Base-by-base conservation (phyloP, 2,797 vertebrate species). In the Aotus griseimembra region DNA sequence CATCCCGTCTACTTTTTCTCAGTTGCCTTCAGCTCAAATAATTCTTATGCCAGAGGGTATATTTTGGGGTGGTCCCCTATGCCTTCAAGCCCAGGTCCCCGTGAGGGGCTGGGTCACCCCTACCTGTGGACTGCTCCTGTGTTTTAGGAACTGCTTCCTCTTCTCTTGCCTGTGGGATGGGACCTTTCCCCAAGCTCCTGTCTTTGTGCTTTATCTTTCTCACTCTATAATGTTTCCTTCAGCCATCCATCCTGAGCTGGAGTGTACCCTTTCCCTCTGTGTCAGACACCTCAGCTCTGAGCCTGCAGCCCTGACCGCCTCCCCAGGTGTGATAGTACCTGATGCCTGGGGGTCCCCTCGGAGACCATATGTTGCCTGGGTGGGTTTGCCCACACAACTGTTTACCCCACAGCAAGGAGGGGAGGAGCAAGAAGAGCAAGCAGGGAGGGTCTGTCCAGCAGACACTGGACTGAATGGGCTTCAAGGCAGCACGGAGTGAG, bases 31-130 rank as follows among this genome's bases (percentile, higher is more conserved):
- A 76, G 73, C 73, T 76, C 41, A 17, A 76, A 46, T 76, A 30
- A 76, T 44, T 26, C 41, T 76, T 41, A 30, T 76, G 41, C 73
- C 73, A 76, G 26, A 76, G 14, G 41, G 41, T 41, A 17, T 46
- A 76, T 76, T 76, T 46, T 28, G 72, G 41, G 24, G 26, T 76
- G 26, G 4, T 46, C 73, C 13, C 73, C 41, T 73, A 26, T 36
- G 15, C 41, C 41, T 17, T 46, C 41, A 28, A 30, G 73, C 41
- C 73, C 41, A 76, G 26, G 73, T 76, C 7, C 17, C 83, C 5
- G 0, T 1, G 1, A 24, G 0, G 58, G 41, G n/a, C 90, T 19
- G 41, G 50, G 0, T 39, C 52, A 4, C 39, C 10, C 52, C n/a
- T 2, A 2, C 33, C 5, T 44, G 48, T 19, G 4, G 24, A 13